Conservation (phyloP, 1,140 invertebrate genomes). For the Hyles vespertilio region DNA sequence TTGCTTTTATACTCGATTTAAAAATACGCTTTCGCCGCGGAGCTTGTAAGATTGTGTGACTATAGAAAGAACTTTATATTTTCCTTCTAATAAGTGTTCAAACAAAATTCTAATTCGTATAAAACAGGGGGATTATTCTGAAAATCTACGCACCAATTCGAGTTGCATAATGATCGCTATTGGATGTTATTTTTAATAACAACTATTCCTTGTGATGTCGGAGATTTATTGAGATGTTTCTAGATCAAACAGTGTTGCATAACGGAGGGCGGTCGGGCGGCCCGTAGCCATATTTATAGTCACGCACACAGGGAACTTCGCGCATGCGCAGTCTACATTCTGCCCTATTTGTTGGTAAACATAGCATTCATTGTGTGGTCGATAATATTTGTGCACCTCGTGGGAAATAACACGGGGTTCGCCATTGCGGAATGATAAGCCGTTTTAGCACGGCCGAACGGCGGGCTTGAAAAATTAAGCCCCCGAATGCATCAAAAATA, state of each 20-base stretch:
- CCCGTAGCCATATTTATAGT: conserved; percentile 51
- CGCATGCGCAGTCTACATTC: conserved; percentile 43
- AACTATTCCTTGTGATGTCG: conserved; percentile 16
- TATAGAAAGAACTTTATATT: no score
- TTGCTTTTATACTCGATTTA: no score
- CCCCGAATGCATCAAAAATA: no score
- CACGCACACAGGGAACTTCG: conserved; percentile 31
- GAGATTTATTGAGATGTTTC: conserved; percentile 40
- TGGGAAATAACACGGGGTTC: conserved; percentile 22
- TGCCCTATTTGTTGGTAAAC: conserved; percentile 60
- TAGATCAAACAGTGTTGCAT: conserved; percentile 50
- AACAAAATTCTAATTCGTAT: conserved; percentile 3
- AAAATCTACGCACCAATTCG: conserved; percentile 4
- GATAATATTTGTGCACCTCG: conserved; percentile 45
- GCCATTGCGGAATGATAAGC: conserved; percentile 10
- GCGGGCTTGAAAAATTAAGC: no score
- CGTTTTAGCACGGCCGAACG: no score
- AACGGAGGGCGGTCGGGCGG: conserved; percentile 37
- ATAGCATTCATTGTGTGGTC: conserved; percentile 51
- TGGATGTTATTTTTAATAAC: conserved; percentile 17
- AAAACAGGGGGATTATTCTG: conserved; percentile 8
- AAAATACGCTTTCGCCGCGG: no score
- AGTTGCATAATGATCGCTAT: conserved; percentile 6
- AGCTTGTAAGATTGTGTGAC: no score
- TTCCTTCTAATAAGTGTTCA: no score